Conservation (phyloP, 2,888 invertebrate genomes). For the Diplazon laetatorius region DNA sequence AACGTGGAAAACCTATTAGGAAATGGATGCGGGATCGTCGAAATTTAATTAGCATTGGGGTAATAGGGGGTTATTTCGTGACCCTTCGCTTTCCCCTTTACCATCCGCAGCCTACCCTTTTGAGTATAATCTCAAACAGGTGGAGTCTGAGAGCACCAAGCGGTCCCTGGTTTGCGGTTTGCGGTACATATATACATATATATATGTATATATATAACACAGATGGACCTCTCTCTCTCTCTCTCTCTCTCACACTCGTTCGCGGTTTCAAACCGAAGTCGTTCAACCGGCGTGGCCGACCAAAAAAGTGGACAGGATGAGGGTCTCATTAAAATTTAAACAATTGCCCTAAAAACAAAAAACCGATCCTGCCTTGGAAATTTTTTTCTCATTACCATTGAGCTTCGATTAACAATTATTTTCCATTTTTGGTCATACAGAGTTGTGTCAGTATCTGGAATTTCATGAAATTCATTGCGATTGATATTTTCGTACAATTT, state of each 20-base stretch:
- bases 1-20: conserved; percentile 12
- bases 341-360: too few relatives aligned
- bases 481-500: too few relatives aligned
- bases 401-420: too few relatives aligned
- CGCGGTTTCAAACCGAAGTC: conserved; percentile 45
- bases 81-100: not conserved
- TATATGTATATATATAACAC: too few relatives aligned
- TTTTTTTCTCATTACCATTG: not conserved
- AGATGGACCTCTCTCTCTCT: conserved; percentile 33
- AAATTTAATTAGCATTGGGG: conserved; percentile 37
- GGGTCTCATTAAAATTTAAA: conserved; percentile 25
- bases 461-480: too few relatives aligned
- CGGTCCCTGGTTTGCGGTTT: conserved; percentile 52
- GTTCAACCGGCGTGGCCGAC: conserved; percentile 23
- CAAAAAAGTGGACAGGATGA: conserved; percentile 2
- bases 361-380: too few relatives aligned
- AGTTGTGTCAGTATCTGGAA: too few relatives aligned
- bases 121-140: conserved; percentile 57
- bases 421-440: too few relatives aligned
- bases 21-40: not conserved
- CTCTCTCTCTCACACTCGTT: too few relatives aligned
- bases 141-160: conserved; percentile 42
- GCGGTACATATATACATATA: too few relatives aligned
- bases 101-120: conserved; percentile 21
- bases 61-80: conserved; percentile 34